Evolutionary conservation across 2,797 vertebrate species (phyloP).

Genomic region (Mormyrops attenuatus): DNA sequence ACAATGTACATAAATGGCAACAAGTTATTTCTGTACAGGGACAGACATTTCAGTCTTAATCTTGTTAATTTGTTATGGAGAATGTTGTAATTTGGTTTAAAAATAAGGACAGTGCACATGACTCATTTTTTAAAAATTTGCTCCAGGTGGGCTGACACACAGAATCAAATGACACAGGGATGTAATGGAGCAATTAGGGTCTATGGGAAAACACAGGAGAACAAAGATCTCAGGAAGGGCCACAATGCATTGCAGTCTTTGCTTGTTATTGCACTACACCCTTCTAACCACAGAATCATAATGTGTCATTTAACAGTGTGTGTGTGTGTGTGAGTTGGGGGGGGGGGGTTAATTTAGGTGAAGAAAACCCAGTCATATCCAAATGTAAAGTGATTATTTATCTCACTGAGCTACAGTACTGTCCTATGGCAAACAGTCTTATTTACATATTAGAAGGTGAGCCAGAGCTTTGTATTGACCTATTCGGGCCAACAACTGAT

Average conservation of each 20-base stretch:
- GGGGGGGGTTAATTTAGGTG: neutral
- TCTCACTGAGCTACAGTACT: constrained; percentile 37
- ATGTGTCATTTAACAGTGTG: neutral
- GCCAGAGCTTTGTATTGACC: constrained; percentile 50
- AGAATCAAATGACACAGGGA: neutral
- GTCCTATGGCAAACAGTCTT: constrained; percentile 41
- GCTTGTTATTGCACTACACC: neutral
- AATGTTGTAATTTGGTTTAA: neutral
- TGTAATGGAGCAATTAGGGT: neutral
- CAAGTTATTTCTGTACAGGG: neutral
- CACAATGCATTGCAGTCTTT: neutral
- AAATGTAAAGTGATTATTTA: constrained; percentile 36
- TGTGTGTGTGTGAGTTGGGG: neutral
- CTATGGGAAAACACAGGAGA: neutral
- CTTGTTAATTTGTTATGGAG: neutral
- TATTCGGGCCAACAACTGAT: constrained; percentile 40
- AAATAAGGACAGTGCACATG: neutral
- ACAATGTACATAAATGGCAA: neutral
- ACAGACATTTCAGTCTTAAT: neutral
- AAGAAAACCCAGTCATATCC: constrained; percentile 7
- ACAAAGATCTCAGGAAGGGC: neutral
- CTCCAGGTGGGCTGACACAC: neutral
- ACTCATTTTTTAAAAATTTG: neutral
- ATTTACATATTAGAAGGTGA: constrained; percentile 65
- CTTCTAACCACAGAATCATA: neutral